phyloP scores from a whole-genome alignment of 2,113 vertebrate species.

The Pseudopodoces humilis region DNA sequence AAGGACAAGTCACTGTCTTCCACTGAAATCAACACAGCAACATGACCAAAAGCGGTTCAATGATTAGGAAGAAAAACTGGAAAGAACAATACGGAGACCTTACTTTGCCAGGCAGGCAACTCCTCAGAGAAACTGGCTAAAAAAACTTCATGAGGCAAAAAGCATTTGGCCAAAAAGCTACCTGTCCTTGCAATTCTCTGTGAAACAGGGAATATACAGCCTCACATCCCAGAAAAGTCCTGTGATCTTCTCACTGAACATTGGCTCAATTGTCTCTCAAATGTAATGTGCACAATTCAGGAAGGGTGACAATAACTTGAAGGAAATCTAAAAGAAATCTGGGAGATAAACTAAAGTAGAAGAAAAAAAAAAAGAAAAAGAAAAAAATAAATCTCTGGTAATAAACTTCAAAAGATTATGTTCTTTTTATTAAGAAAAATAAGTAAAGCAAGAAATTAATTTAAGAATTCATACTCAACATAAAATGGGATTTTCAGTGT shows the following conservation, averaged over 20 bases:
- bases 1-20: not conserved
- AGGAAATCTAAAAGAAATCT: not conserved
- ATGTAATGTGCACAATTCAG: not conserved
- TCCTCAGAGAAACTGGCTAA: not conserved
- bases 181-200: not conserved
- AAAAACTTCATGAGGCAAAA: not conserved
- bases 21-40: not conserved
- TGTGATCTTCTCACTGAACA: not conserved
- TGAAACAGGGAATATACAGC: not conserved
- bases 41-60: not conserved
- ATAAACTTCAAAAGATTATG: not conserved
- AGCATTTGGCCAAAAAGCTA: not conserved
- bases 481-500: not conserved
- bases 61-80: not conserved
- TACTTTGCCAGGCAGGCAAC: not conserved
- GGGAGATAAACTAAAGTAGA: not conserved
- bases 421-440: not conserved
- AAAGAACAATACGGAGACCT: rapidly evolving
- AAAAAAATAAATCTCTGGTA: not conserved
- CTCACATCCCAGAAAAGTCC: not conserved
- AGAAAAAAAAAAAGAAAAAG: too few species aligned
- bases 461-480: not conserved
- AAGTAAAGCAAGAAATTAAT: not conserved
- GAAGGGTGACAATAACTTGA: not conserved
- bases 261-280: not conserved